phyloP scores from a whole-genome alignment of 2,888 invertebrate species.

The Tachina grossa region DNA sequence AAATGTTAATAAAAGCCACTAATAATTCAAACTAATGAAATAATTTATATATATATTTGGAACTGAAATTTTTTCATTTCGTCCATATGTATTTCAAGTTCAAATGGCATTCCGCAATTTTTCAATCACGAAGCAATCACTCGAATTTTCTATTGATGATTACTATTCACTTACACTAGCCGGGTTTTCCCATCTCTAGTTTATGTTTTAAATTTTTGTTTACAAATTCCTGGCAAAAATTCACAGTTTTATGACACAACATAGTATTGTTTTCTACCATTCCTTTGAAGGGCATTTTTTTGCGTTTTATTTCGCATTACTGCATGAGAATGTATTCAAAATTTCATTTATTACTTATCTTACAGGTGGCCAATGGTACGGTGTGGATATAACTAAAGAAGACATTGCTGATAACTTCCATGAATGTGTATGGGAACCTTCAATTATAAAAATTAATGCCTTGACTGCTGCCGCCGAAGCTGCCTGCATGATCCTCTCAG shows the following conservation, averaged over 20 bases:
- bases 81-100: too few species aligned
- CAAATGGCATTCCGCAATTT: too few species aligned
- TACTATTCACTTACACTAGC: too few species aligned
- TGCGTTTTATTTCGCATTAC: neutral
- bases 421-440: conserved; percentile 98
- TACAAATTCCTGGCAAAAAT: neutral
- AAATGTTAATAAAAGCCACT: too few species aligned
- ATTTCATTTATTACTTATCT: neutral
- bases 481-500: conserved; percentile 95
- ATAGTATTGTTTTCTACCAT: too few species aligned
- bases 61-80: too few species aligned
- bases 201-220: neutral
- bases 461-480: conserved; percentile 98
- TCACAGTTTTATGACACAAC: neutral
- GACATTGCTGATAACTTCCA: conserved; percentile 97
- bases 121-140: too few species aligned
- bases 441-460: conserved; percentile 97
- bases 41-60: too few species aligned
- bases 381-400: conserved; percentile 97
- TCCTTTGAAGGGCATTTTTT: too few species aligned
- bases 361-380: conserved; percentile 93
- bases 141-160: too few species aligned
- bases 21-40: too few species aligned
- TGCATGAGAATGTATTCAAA: neutral
- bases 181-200: too few species aligned